Conservation (phyloP, 2,113 vertebrate species). For the Ictidomys tridecemlineatus region DNA sequence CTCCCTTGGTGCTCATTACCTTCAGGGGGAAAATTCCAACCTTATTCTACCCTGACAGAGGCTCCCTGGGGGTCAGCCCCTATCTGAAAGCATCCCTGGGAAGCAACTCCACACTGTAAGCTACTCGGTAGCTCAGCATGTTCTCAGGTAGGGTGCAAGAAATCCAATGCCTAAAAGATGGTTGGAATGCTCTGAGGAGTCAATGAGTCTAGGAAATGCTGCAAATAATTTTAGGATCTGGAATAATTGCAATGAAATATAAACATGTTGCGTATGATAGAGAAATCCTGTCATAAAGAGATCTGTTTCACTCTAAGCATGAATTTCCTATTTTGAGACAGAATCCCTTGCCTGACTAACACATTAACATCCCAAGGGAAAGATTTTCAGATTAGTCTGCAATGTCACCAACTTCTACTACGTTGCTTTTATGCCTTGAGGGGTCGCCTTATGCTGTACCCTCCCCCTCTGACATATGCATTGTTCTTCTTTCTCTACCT, state of each 20-base stretch:
- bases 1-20: neutral
- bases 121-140: neutral
- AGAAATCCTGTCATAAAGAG: neutral
- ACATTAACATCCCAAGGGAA: conserved; percentile 6
- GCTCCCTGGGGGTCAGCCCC: too few relatives aligned
- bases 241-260: neutral
- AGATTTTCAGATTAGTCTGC: neutral
- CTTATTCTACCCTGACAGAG: neutral
- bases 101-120: neutral
- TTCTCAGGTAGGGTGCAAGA: neutral
- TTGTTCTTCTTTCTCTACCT: conserved; percentile 20
- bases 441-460: neutral
- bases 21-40: neutral
- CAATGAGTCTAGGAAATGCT: neutral
- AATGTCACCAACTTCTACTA: conserved; percentile 1
- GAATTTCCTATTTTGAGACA: conserved; percentile 40
- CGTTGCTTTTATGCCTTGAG: conserved; percentile 1
- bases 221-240: neutral
- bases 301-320: neutral
- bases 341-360: neutral
- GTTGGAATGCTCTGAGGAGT: neutral
- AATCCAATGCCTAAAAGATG: neutral
- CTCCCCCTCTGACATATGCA: neutral
- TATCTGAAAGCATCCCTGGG: neutral
- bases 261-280: neutral